Conservation (phyloP, 2,888 invertebrate species). For the Ochropacha duplaris region DNA sequence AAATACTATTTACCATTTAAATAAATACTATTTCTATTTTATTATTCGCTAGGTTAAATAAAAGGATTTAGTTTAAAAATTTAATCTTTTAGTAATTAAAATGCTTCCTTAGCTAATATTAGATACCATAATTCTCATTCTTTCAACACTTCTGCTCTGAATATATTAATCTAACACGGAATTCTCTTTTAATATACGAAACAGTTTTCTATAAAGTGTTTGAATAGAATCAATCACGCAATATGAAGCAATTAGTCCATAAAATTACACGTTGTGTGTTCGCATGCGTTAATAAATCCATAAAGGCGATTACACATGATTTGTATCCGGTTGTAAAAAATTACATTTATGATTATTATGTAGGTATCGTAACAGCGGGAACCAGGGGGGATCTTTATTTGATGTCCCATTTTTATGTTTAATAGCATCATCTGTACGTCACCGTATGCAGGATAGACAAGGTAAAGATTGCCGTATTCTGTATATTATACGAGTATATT, state of each 20-base stretch:
- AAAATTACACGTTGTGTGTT: conserved; percentile 34
- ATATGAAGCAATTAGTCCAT: conserved; percentile 31
- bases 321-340: conserved; percentile 16
- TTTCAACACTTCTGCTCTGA: not conserved
- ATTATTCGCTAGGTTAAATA: too few relatives aligned
- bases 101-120: too few relatives aligned
- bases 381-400: too few relatives aligned
- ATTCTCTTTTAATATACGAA: conserved; percentile 14
- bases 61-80: too few relatives aligned
- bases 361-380: not conserved
- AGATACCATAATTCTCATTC: too few relatives aligned
- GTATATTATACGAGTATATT: too few relatives aligned
- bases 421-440: not conserved
- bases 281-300: conserved; percentile 1
- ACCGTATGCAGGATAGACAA: too few relatives aligned
- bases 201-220: conserved; percentile 13
- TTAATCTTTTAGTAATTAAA: too few relatives aligned
- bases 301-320: conserved; percentile 3
- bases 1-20: too few relatives aligned
- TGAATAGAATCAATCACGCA: conserved; percentile 19
- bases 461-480: too few relatives aligned
- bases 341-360: not conserved
- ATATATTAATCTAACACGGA: not conserved
- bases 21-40: too few relatives aligned
- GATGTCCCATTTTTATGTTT: not conserved